phyloP scores from a whole-genome alignment of 1,140 invertebrate species.

The Sitophilus oryzae region DNA sequence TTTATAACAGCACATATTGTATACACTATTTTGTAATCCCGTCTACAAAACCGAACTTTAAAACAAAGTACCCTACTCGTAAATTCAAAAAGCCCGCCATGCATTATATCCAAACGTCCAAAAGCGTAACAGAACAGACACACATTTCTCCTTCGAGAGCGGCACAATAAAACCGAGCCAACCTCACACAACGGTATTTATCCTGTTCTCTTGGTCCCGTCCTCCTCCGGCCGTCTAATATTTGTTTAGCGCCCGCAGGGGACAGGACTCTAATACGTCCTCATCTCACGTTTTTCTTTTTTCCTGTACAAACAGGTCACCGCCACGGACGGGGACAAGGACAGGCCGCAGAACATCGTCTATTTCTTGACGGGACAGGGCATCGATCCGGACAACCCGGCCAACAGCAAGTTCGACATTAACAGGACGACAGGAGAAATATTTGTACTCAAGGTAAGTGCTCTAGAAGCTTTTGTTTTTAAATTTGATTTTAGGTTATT shows the following conservation, averaged over 20 bases:
- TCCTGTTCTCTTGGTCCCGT: neutral
- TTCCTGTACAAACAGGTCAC: slow-evolving; percentile 62
- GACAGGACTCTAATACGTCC: neutral
- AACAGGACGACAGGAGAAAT: slow-evolving; percentile 91
- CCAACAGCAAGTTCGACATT: slow-evolving; percentile 94
- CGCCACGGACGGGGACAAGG: slow-evolving; percentile 91
- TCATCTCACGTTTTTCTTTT: neutral
- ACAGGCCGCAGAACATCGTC: slow-evolving; percentile 89
- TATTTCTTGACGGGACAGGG: slow-evolving; percentile 96
- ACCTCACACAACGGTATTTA: neutral
- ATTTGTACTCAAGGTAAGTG: slow-evolving; percentile 80
- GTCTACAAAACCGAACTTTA: no score
- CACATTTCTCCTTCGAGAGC: no score
- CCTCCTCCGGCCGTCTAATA: neutral
- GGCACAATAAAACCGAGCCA: neutral
- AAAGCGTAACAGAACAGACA: no score
- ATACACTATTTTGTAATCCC: no score
- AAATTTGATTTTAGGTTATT: no score
- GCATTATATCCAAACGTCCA: no score
- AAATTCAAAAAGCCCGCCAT: no score
- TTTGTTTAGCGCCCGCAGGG: neutral
- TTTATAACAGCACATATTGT: no score
- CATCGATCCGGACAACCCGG: slow-evolving; percentile 89
- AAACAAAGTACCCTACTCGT: no score
- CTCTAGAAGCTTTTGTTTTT: no score